These are phyloP conservation scores for Erpornis zantholeuca DNA, from an alignment of 2,113 vertebrate species.

Conservation along the genomic window DNA sequence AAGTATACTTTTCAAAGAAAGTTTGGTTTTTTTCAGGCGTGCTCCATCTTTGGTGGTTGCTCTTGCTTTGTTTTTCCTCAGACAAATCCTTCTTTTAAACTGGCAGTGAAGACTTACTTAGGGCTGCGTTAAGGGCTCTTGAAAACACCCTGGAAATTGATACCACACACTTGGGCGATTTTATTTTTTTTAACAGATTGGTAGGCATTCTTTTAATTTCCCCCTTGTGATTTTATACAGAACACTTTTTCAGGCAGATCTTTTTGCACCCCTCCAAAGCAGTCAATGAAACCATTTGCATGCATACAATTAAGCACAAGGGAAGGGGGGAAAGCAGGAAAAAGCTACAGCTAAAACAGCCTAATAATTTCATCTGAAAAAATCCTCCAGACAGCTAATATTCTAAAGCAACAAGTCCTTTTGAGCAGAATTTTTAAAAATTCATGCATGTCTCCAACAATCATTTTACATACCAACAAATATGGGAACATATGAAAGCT, in stretches of 20 bases:
- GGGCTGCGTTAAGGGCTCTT: conserved; percentile 26
- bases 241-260: conserved; percentile 43
- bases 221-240: conserved; percentile 44
- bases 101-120: conserved; percentile 34
- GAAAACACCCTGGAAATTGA: conserved; percentile 52
- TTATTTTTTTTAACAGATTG: conserved; percentile 67
- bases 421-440: conserved; percentile 2
- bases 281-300: conserved; percentile 37
- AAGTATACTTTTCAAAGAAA: neutral
- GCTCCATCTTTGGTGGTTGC: neutral
- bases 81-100: conserved; percentile 29
- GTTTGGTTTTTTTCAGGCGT: neutral
- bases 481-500: neutral
- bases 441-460: neutral
- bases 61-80: neutral
- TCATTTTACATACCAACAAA: neutral
- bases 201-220: conserved; percentile 48
- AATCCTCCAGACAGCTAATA: neutral
- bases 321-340: neutral
- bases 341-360: neutral
- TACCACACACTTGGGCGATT: conserved; percentile 53
- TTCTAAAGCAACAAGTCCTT: neutral
- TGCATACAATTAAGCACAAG: conserved; percentile 43
- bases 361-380: conserved; percentile 5
- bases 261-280: conserved; percentile 22